A percentile compares a stretch with the other conserved stretches of the same genome.
phyloP scores from a whole-genome alignment of 2,113 vertebrate genomes.

The Aplodontia rufa region DNA sequence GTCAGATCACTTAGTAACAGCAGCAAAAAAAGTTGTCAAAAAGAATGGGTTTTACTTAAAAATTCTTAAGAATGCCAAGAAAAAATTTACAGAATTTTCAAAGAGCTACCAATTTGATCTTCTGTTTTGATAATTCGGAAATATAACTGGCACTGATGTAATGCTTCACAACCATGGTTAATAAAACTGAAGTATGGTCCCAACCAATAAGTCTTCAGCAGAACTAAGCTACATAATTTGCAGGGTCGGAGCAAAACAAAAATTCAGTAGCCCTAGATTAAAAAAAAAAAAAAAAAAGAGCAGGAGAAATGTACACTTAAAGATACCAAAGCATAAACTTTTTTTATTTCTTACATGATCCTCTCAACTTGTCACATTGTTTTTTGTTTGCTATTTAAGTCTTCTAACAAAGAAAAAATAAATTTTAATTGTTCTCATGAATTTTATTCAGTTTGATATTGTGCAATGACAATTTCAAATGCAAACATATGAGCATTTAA shows the following conservation, averaged over 20 bases:
- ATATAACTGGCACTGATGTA: neutral
- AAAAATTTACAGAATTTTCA: neutral
- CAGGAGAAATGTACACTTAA: neutral
- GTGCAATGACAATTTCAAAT: neutral
- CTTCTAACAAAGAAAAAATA: constrained; percentile 6
- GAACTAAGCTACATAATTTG: neutral
- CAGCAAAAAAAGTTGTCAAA: too few species aligned
- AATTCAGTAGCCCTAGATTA: neutral
- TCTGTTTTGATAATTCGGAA: neutral
- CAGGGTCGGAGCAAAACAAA: neutral
- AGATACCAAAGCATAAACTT: neutral
- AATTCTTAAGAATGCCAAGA: neutral
- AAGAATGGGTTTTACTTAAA: neutral
- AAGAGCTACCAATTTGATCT: neutral
- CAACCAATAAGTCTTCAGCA: neutral
- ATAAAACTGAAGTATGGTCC: neutral
- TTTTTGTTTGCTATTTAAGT: constrained; percentile 5
- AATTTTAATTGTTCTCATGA: neutral
- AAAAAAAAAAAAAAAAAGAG: neutral
- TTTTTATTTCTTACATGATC: neutral
- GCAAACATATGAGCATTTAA: neutral
- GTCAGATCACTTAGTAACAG: too few species aligned
- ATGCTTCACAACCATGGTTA: neutral
- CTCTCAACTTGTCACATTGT: neutral
- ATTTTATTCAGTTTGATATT: neutral